phyloP scores from a whole-genome alignment of 2,888 invertebrate genomes.

The Trichopoda pennipes region DNA sequence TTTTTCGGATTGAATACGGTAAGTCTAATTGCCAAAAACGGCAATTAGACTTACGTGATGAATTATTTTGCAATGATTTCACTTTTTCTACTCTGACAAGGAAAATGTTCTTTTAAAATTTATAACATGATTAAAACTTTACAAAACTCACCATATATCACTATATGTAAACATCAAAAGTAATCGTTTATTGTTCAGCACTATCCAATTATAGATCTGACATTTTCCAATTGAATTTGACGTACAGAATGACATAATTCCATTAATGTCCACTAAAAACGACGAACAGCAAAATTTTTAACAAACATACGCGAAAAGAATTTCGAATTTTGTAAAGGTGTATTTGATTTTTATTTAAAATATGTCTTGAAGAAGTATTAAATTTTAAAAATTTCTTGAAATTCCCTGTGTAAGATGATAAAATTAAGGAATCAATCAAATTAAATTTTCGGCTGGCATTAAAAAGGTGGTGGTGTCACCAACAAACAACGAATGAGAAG shows the following conservation, averaged over 20 bases:
- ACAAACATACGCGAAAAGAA: conserved; percentile 43
- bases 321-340: conserved; percentile 18
- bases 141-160: too few species aligned
- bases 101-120: too few species aligned
- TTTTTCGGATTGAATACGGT: too few species aligned
- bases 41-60: too few species aligned
- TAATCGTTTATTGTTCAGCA: too few species aligned
- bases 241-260: conserved; percentile 63
- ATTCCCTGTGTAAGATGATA: background rate
- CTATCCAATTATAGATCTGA: background rate
- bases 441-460: conserved; percentile 52
- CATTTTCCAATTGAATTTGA: conserved; percentile 40
- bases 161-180: too few species aligned
- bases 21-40: too few species aligned
- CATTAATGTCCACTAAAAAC: conserved; percentile 54
- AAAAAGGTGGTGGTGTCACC: conserved; percentile 64
- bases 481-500: conserved; percentile 47
- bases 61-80: too few species aligned
- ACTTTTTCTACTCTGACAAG: too few species aligned
- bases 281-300: conserved; percentile 50
- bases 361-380: conserved; percentile 21
- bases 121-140: too few species aligned
- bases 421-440: conserved; percentile 14
- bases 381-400: background rate
- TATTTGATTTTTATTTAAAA: conserved; percentile 10